phyloP scores from a whole-genome alignment of 2,113 vertebrate genomes.

The Dicrurus megarhynchus region DNA sequence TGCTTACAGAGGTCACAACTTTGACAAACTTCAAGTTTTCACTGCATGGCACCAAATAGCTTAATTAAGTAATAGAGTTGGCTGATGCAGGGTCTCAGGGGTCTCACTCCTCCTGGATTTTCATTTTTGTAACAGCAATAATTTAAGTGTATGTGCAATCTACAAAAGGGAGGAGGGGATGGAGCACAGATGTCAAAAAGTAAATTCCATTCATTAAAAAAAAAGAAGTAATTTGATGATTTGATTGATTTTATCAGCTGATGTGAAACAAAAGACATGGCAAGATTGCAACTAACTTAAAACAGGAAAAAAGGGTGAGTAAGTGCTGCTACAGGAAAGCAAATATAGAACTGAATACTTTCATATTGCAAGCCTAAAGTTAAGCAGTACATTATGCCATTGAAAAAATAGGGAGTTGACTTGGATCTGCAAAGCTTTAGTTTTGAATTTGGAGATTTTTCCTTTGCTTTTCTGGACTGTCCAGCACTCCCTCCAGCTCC shows the following conservation, averaged over 20 bases:
- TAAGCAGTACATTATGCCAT: not conserved
- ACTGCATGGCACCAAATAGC: not conserved
- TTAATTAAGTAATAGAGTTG: not conserved
- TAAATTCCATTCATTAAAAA: not conserved
- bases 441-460: not conserved
- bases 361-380: not conserved
- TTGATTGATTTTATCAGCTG: not conserved
- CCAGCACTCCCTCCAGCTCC: constrained; percentile 9
- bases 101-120: not conserved
- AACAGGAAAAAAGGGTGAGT: not conserved
- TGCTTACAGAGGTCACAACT: not conserved
- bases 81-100: not conserved
- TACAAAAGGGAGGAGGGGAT: not conserved
- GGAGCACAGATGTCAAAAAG: not conserved
- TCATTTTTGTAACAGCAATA: not conserved
- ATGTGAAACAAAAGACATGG: not conserved
- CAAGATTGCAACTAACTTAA: not conserved
- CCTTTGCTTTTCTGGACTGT: not conserved
- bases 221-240: not conserved
- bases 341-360: not conserved
- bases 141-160: not conserved
- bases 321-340: not conserved
- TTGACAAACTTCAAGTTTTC: not conserved
- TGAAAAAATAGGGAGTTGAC: not conserved
- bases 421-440: constrained; percentile 11